Evolutionary conservation across 1,140 invertebrate species (phyloP), one percentile per base, ranked within the genome.

Genomic region (Polypedilum pembai): DNA sequence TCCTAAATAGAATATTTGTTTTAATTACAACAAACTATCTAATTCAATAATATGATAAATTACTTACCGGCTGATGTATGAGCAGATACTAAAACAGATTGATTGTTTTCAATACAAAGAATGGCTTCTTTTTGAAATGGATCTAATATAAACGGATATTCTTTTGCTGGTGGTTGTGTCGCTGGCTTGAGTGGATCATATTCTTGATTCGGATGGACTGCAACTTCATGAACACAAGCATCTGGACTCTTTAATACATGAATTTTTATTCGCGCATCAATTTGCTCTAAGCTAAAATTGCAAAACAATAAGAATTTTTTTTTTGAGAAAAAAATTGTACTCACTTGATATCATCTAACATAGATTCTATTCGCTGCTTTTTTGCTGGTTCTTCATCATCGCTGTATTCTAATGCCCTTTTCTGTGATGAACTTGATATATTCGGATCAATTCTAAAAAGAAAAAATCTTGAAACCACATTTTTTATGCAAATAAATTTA

Each of bases 61-160:
- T 33, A 33, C 24, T 33, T 33, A 5, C 24, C 98, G 76, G 98
- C 97, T n/a, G 97, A 99, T 5, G 98, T 99, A 82, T 99, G 98
- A 40, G 98, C 98, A 0, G 97, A 98, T 0, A 99, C 98, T 20
- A 99, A 85, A 8, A 99, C 97, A 20, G 96, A 98, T 79, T 95
- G 96, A 80, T 96, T 92, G 83, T 99, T 99, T 80, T 99, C 96
- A 77, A 99, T 92, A 83, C 98, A 99, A 33, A 94, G 83, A 75
- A 99, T 94, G 4, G 98, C 96, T 85, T 99, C 94, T 78, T 94
- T 95, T 83, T 99, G 98, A 85, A 99, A 99, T 0, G 96, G 92
- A 90, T 99, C 98, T 21, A 99, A 85, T 74, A 92, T 90, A 80
- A 99, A 99, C 77, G 91, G 89, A 81, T 98, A 99, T 76, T 93